Base-by-base conservation (phyloP, 1,140 invertebrate species). In the Hyles vespertilio region DNA sequence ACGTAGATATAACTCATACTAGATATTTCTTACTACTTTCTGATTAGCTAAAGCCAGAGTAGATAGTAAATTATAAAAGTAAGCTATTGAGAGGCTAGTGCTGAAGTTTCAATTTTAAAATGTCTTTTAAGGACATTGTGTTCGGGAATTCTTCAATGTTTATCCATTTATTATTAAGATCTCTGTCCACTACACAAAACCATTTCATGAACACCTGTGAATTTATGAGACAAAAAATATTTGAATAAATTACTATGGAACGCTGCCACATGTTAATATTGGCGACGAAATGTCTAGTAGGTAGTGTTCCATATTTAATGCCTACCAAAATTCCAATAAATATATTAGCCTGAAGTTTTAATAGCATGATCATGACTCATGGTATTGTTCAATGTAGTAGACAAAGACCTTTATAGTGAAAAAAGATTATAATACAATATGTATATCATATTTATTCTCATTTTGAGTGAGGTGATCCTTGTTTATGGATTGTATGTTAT, bases 401-500 rank as follows among this genome's bases (percentile, higher is more conserved):
- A 22, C 22, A 22, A 22, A 22, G 22, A 22, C 22, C 22, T 22
- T 22, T 22, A 22, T 1, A 22, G 22, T 22, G 22, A 47, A 47
- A 22, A 47, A 47, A 47, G 46, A 47, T 8, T 47, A 47, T 47
- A 5, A 47, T 47, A 47, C 46, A 47, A 11, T 11, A 11, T 47
- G 12, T 47, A 47, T 5, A 47, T 11, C 10, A 11, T 3, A 47
- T 47, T 72, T 68, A 60, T 64, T 72, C 63, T 72, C 57, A 58
- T 70, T 75, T 70, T 64, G 63, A 70, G 61, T 70, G 68, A 67
- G 56, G 46, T 67, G 60, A 61, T 59, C 61, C 51, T 74, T 67
- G 45, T 68, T 75, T 72, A 69, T 47, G 58, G 58, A 66, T 68
- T 73, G 65, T 67, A 55, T 67, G 62, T 72, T 84, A 78, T 63